A percentile compares a stretch with the other conserved stretches of the same genome.
phyloP scores from a whole-genome alignment of 37 sponge, comb jelly and placozoan genomes.

The Oopsacas minuta region DNA sequence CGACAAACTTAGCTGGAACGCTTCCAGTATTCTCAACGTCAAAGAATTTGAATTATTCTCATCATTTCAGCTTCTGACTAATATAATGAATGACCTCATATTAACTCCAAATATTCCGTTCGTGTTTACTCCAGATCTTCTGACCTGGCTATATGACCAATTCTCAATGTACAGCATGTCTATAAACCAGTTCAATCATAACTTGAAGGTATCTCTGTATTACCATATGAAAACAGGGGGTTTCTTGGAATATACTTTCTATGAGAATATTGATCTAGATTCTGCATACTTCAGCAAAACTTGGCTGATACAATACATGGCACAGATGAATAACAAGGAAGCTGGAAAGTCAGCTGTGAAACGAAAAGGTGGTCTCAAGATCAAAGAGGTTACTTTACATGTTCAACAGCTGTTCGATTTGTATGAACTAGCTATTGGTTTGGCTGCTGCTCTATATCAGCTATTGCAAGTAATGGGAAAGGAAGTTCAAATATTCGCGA shows the following conservation, averaged over 20 bases:
- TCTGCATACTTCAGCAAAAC: background rate
- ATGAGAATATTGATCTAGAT: background rate
- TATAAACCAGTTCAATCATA: background rate
- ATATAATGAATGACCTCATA: background rate
- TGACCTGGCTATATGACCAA: background rate
- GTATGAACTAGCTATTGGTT: background rate
- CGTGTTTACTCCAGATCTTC: background rate
- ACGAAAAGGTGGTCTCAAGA: background rate
- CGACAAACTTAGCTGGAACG: background rate
- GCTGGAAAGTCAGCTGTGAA: background rate
- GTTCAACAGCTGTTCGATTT: background rate
- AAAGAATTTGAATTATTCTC: background rate
- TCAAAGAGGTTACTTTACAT: background rate
- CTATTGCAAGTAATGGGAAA: slow-evolving; percentile 7
- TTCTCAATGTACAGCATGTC: background rate
- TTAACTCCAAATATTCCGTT: background rate
- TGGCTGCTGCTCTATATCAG: background rate
- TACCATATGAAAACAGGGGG: slow-evolving; percentile 8
- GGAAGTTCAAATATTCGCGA: slow-evolving; percentile 2
- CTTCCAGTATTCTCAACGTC: background rate
- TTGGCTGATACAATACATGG: background rate
- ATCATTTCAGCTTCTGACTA: background rate
- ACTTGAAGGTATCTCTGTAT: background rate
- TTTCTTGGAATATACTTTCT: background rate
- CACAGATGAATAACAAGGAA: background rate